Conservation (phyloP, 2,113 vertebrate genomes). For the Sceloporus undulatus region DNA sequence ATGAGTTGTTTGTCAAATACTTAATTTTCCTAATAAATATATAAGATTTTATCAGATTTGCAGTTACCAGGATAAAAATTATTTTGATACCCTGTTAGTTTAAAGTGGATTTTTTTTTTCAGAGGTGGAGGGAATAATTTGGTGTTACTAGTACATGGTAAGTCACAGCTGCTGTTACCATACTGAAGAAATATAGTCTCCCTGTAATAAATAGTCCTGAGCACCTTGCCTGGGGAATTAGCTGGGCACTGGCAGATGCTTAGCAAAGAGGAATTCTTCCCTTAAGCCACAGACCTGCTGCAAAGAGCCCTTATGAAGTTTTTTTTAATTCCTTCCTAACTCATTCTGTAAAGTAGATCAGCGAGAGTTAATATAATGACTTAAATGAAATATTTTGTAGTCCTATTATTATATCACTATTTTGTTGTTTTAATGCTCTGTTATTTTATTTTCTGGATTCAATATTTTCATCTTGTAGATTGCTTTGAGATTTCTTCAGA, state of each 20-base stretch:
- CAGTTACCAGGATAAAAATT: slow-evolving; percentile 13
- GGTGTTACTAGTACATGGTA: slow-evolving; percentile 20
- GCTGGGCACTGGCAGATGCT: slow-evolving; percentile 19
- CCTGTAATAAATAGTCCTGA: slow-evolving; percentile 5
- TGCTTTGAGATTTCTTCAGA: too few relatives aligned
- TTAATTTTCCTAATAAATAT: slow-evolving; percentile 15
- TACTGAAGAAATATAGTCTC: not conserved
- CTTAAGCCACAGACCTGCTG: slow-evolving; percentile 18
- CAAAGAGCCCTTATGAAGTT: not conserved
- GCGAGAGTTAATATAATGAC: too few relatives aligned
- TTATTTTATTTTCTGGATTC: too few relatives aligned
- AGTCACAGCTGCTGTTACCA: slow-evolving; percentile 17
- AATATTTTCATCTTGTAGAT: too few relatives aligned
- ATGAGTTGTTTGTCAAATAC: too few relatives aligned
- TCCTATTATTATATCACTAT: too few relatives aligned
- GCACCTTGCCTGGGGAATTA: slow-evolving; percentile 12
- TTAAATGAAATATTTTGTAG: too few relatives aligned
- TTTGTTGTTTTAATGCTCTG: too few relatives aligned
- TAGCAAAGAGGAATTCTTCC: fast-evolving
- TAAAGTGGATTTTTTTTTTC: not conserved
- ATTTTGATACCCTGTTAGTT: not conserved
- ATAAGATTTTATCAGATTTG: not conserved
- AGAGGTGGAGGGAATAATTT: fast-evolving
- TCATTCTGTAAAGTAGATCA: not conserved
- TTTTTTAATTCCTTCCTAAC: not conserved